phyloP scores from a whole-genome alignment of 2,113 vertebrate genomes.

The Sitta europaea region DNA sequence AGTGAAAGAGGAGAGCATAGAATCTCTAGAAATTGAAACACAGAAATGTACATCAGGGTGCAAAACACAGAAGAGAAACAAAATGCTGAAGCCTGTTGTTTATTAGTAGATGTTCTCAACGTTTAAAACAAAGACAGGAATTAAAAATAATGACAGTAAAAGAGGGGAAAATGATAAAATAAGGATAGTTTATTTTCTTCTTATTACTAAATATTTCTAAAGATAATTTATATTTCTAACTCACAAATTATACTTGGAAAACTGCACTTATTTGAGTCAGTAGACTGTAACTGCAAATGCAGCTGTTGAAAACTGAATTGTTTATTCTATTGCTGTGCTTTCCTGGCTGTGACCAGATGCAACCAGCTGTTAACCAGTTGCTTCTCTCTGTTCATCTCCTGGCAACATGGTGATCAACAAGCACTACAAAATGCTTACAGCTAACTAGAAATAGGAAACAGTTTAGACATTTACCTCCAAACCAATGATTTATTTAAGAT shows the following conservation, averaged over 20 bases:
- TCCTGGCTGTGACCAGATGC: constrained; percentile 67
- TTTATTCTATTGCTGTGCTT: constrained; percentile 54
- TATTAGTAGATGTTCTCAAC: background rate
- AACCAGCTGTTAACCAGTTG: constrained; percentile 73
- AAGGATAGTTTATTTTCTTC: background rate
- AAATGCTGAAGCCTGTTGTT: background rate
- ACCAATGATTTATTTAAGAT: background rate
- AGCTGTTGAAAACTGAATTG: constrained; percentile 50
- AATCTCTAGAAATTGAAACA: background rate
- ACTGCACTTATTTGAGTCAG: constrained; percentile 25
- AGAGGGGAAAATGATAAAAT: background rate
- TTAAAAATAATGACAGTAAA: background rate
- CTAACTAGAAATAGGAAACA: background rate
- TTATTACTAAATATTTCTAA: constrained; percentile 17
- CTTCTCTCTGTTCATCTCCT: constrained; percentile 34
- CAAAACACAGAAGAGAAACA: background rate
- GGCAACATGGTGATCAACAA: constrained; percentile 1
- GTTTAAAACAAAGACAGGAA: background rate
- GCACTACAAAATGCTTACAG: background rate
- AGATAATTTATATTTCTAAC: constrained; percentile 39
- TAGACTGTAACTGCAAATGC: constrained; percentile 45
- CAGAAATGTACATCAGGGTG: background rate
- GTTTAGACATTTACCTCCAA: background rate
- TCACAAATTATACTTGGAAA: constrained; percentile 28
- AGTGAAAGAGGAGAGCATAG: background rate